A percentile compares a stretch with the other conserved stretches of the same genome.
Evolutionary conservation across 2,888 invertebrate species (phyloP).

Genomic region (Copidosoma aretas): DNA sequence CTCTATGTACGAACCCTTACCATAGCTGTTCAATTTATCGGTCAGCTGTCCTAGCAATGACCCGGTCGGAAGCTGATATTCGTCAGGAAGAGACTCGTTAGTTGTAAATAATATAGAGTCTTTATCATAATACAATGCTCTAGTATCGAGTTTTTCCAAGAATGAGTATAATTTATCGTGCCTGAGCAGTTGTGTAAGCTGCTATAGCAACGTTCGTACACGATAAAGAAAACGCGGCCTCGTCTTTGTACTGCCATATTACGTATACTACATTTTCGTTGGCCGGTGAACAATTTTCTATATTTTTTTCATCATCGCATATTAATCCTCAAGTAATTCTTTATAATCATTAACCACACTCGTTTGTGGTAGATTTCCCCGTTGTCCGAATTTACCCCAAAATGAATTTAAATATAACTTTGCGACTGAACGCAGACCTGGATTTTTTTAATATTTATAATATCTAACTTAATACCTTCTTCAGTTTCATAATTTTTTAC

Average conservation of each 20-base stretch:
- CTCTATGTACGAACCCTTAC: neutral
- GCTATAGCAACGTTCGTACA: too few species aligned
- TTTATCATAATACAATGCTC: too few species aligned
- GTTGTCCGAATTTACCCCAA: neutral
- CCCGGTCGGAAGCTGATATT: too few species aligned
- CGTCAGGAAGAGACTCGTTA: too few species aligned
- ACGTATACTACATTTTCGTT: neutral
- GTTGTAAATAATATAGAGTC: too few species aligned
- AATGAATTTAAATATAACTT: neutral
- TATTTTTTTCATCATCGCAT: too few species aligned
- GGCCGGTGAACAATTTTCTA: neutral
- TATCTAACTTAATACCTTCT: constrained; percentile 2
- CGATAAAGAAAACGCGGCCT: neutral
- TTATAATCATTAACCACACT: too few species aligned
- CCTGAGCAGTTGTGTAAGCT: too few species aligned
- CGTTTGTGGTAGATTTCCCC: too few species aligned
- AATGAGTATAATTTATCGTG: too few species aligned
- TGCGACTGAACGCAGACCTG: neutral
- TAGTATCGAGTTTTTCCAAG: too few species aligned
- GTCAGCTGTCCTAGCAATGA: neutral
- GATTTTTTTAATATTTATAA: neutral
- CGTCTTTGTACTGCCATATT: neutral
- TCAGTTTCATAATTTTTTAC: neutral
- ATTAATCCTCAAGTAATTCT: too few species aligned
- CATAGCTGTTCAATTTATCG: neutral